Evolutionary conservation across 2,888 invertebrate genomes (phyloP).

Genomic region (Mactromeris polynyma): DNA sequence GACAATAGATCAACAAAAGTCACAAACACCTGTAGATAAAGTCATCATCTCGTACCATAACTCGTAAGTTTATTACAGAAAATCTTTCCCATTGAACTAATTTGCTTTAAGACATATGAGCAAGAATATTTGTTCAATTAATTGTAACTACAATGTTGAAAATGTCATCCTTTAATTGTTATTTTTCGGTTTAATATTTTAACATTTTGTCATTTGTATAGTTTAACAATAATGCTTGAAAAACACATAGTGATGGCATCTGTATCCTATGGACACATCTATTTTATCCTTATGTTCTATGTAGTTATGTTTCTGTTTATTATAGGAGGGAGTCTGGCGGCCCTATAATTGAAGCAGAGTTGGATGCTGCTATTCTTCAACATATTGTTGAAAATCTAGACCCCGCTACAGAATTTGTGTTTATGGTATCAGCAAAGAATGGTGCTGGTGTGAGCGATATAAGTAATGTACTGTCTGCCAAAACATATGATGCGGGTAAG

Average conservation of each 20-base stretch:
- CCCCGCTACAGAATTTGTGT: conserved; percentile 80
- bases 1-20: conserved; percentile 72
- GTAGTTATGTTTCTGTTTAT: not conserved
- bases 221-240: too few relatives aligned
- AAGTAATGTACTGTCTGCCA: conserved; percentile 76
- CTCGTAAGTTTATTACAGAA: conserved; percentile 55
- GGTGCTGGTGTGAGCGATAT: conserved; percentile 77
- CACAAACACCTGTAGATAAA: conserved; percentile 71
- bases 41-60: conserved; percentile 71
- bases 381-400: conserved; percentile 73
- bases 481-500: conserved; percentile 80
- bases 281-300: not conserved
- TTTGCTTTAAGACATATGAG: too few relatives aligned
- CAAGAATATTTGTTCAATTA: too few relatives aligned
- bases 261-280: too few relatives aligned
- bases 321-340: conserved; percentile 53
- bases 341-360: conserved; percentile 47
- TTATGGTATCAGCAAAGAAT: conserved; percentile 78
- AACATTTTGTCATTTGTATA: too few relatives aligned
- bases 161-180: too few relatives aligned
- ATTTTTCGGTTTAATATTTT: too few relatives aligned
- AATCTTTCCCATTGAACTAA: too few relatives aligned
- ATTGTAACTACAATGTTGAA: too few relatives aligned
- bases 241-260: too few relatives aligned
- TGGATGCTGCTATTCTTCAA: conserved; percentile 55